Base-by-base conservation (phyloP, 35 echinoderm and acorn worm genomes). In the Strongylocentrotus purpuratus region DNA sequence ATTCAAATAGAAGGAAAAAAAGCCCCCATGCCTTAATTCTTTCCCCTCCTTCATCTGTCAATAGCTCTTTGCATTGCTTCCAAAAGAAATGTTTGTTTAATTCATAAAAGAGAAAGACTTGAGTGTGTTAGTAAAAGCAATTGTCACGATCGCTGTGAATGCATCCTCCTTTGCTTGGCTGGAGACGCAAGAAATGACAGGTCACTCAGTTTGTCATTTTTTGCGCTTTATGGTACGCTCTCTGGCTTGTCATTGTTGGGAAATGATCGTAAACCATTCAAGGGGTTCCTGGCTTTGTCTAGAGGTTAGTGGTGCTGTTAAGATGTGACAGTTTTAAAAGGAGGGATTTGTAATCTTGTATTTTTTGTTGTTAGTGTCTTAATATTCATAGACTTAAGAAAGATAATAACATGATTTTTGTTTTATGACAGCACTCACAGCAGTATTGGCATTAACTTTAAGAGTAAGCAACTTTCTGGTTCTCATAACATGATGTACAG, bases 111-210 rank as follows among this genome's bases (percentile, higher is more conserved):
- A 46, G 87, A 46, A 46, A 89, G 87, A 33, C 87, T 89, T 8
- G n/a, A 89, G 87, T 89, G 87, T 89, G 45, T 89, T 46, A 33
- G 87, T 46, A 46, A 89, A 89, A 89, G 87, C 87, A 89, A 89
- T 89, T 89, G 87, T 89, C 87, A 89, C 87, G 87, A 33, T 45
- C 33, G 3, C 87, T 89, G 8, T 89, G 12, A 46, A 89, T 89
- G 87, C 9, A 78, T 28, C 87, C 52, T 59, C 33, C 28, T 86
- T 11, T 89, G 87, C 87, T 89, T 89, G 11, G 25, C 14, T 89
- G 87, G 45, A 89, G 87, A 45, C n/a, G 22, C 87, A 89, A 46
- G 87, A 89, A 15, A 89, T 89, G 87, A 89, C 87, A 89, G 32
- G 33, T 89, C 45, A 32, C 87, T 46, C 87, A 89, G 32, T 89